Conservation (phyloP, 2,888 invertebrate genomes). For the Achlya flavicornis region DNA sequence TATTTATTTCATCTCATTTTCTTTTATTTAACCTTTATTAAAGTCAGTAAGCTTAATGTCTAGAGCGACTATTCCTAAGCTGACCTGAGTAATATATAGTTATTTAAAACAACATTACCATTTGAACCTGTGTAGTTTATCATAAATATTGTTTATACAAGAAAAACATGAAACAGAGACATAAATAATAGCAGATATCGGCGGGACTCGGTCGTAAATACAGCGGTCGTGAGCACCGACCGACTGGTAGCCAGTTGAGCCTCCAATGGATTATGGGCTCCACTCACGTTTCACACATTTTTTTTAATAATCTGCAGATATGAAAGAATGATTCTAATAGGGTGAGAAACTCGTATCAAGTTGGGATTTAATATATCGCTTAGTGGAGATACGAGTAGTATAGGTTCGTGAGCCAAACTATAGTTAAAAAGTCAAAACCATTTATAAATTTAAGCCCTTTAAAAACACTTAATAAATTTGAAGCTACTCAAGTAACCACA, state of each 20-base stretch:
- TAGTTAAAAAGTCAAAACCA: too few species aligned
- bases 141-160: slow-evolving; percentile 40
- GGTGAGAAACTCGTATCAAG: too few species aligned
- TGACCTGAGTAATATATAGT: slow-evolving; percentile 2
- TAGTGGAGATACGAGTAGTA: too few species aligned
- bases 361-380: too few species aligned
- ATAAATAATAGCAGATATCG: slow-evolving; percentile 75
- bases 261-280: not conserved
- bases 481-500: too few species aligned
- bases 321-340: not conserved
- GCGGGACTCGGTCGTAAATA: slow-evolving; percentile 62
- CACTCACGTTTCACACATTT: not conserved
- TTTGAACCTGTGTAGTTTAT: slow-evolving; percentile 38
- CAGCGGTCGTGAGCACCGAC: slow-evolving; percentile 59
- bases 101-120: slow-evolving; percentile 30
- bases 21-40: too few species aligned
- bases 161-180: slow-evolving; percentile 71
- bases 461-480: too few species aligned
- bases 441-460: too few species aligned
- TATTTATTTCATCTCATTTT: too few species aligned
- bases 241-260: slow-evolving; percentile 6
- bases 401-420: too few species aligned
- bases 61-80: not conserved
- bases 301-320: not conserved
- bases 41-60: too few species aligned